Conservation (phyloP, 1,140 invertebrate genomes). For the Drosophila nannoptera region DNA sequence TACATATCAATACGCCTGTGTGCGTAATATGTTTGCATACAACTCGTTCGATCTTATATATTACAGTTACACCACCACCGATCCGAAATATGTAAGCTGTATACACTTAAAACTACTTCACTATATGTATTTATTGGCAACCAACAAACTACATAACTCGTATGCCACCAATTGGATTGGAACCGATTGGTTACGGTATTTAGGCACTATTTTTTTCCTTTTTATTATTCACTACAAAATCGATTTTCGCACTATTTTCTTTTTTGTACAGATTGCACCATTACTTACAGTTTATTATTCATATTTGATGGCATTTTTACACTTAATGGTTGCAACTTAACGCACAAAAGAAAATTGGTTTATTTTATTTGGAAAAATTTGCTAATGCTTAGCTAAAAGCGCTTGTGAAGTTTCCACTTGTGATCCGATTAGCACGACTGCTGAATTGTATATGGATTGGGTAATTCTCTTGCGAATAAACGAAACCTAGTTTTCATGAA, state of each 20-base stretch:
- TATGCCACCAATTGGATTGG: slow-evolving; percentile 69
- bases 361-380: slow-evolving; percentile 45
- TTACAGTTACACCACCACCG: slow-evolving; percentile 52
- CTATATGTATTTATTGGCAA: slow-evolving; percentile 47
- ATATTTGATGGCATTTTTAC: slow-evolving; percentile 78
- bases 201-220: slow-evolving; percentile 59
- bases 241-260: slow-evolving; percentile 68
- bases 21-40: slow-evolving; percentile 16
- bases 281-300: slow-evolving; percentile 79
- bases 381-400: slow-evolving; percentile 27
- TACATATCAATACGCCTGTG: slow-evolving; percentile 18
- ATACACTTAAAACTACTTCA: slow-evolving; percentile 60
- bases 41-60: slow-evolving; percentile 8
- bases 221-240: slow-evolving; percentile 69
- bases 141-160: slow-evolving; percentile 49
- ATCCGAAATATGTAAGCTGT: slow-evolving; percentile 41
- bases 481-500: slow-evolving; percentile 11
- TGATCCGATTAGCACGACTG: slow-evolving; percentile 40
- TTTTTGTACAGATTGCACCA: slow-evolving; percentile 50
- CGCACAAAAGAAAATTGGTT: slow-evolving; percentile 56
- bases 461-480: slow-evolving; percentile 14
- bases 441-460: slow-evolving; percentile 31
- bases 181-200: slow-evolving; percentile 37
- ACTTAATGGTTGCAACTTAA: slow-evolving; percentile 75
- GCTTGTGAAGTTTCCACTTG: slow-evolving; percentile 42